phyloP scores from a whole-genome alignment of 1,140 invertebrate genomes.

The Psix sp. region DNA sequence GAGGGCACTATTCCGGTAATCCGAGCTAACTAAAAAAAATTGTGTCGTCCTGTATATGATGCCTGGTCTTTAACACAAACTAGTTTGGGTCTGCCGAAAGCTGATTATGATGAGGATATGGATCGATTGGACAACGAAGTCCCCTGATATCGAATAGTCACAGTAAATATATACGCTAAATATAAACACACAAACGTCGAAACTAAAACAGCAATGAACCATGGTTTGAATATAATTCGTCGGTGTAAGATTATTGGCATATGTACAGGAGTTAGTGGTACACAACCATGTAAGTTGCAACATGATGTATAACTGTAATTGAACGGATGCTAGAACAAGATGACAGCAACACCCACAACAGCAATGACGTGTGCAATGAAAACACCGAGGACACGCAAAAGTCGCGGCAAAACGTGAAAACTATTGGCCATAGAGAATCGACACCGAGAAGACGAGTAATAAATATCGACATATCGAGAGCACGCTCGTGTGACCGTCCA shows the following conservation, averaged over 20 bases:
- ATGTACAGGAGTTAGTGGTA: constrained; percentile 39
- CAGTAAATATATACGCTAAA: constrained; percentile 40
- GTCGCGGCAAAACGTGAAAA: constrained; percentile 36
- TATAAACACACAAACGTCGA: constrained; percentile 46
- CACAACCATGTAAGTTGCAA: constrained; percentile 46
- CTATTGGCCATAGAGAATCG: constrained; percentile 40
- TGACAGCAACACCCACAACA: constrained; percentile 67
- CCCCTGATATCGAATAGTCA: constrained; percentile 16
- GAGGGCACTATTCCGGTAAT: constrained; percentile 17
- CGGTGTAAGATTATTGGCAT: constrained; percentile 28
- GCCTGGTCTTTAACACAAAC: constrained; percentile 6
- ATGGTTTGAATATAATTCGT: constrained; percentile 24
- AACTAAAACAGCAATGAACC: constrained; percentile 46
- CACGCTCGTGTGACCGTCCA: constrained; percentile 31
- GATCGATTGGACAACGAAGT: neutral
- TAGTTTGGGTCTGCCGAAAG: neutral
- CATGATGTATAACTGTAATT: constrained; percentile 41
- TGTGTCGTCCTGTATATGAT: neutral
- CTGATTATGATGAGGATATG: neutral
- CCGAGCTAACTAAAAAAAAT: constrained; percentile 12
- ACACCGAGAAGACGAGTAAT: constrained; percentile 43
- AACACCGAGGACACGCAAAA: constrained; percentile 57
- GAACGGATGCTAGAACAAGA: constrained; percentile 51
- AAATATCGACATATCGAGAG: constrained; percentile 36
- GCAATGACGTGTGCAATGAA: constrained; percentile 67